A percentile compares a stretch with the other conserved stretches of the same genome.
Evolutionary conservation across 2,888 invertebrate species (phyloP).

Genomic region (Drosophila kambysellisi): DNA sequence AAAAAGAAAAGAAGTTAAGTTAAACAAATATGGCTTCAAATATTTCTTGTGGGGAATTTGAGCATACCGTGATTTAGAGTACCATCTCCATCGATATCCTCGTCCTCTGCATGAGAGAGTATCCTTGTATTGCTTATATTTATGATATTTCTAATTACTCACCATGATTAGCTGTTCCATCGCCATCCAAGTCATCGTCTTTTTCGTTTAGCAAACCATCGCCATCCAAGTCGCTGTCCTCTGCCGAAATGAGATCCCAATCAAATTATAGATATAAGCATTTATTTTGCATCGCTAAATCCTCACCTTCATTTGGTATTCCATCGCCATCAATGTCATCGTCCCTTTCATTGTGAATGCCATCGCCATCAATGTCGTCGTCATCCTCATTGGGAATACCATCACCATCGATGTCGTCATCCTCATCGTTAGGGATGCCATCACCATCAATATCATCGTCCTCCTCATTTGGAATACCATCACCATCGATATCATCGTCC

Average conservation of each 20-base stretch:
- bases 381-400: slow-evolving; percentile 84
- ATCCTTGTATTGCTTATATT: slow-evolving; percentile 8
- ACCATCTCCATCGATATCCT: slow-evolving; percentile 77
- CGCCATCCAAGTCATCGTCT: slow-evolving; percentile 76
- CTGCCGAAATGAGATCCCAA: slow-evolving; percentile 29
- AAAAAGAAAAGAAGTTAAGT: neutral
- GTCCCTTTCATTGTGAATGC: slow-evolving; percentile 59
- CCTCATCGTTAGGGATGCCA: slow-evolving; percentile 75
- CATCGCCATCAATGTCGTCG: slow-evolving; percentile 82
- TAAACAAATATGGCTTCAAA: neutral
- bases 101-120: slow-evolving; percentile 59
- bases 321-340: slow-evolving; percentile 33
- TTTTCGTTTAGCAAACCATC: slow-evolving; percentile 70
- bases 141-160: neutral
- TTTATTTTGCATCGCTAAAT: slow-evolving; percentile 17
- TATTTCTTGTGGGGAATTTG: slow-evolving; percentile 7
- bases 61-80: slow-evolving; percentile 74
- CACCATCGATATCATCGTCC: slow-evolving; percentile 84
- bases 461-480: slow-evolving; percentile 81
- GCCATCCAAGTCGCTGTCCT: slow-evolving; percentile 73
- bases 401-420: slow-evolving; percentile 77
- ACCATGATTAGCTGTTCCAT: slow-evolving; percentile 82
- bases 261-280: too few relatives aligned
- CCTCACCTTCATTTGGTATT: slow-evolving; percentile 44
- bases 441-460: slow-evolving; percentile 81